phyloP scores from a whole-genome alignment of 1,140 invertebrate species.

The Drosophila guanche region DNA sequence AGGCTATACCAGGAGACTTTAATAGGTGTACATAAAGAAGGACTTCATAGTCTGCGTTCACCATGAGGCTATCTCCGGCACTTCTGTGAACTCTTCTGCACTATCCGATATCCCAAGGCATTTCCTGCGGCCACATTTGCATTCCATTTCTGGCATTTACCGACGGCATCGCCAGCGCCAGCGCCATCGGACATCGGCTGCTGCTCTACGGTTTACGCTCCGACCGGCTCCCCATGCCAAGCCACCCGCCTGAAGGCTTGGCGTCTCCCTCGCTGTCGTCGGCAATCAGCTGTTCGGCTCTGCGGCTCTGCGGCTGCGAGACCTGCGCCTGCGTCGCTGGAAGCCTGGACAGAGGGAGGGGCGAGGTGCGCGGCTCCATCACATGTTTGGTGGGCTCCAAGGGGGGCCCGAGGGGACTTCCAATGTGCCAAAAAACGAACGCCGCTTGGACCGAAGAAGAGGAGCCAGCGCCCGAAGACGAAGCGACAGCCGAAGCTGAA shows the following conservation, averaged over 20 bases:
- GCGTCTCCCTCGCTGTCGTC: conserved; percentile 1
- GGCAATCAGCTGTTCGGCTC: conserved; percentile 70
- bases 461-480: conserved; percentile 12
- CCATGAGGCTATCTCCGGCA: no score
- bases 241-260: not conserved
- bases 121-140: conserved; percentile 38
- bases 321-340: conserved; percentile 61
- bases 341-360: conserved; percentile 43
- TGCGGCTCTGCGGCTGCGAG: conserved; percentile 38
- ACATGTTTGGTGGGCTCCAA: conserved; percentile 53
- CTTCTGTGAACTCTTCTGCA: no score
- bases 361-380: conserved; percentile 32
- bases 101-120: not conserved
- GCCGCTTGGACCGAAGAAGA: conserved; percentile 15
- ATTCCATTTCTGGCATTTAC: conserved; percentile 41
- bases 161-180: conserved; percentile 39
- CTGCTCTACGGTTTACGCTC: no score
- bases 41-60: no score
- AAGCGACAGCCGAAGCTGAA: conserved; percentile 4
- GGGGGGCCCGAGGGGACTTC: conserved; percentile 53
- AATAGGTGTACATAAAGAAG: no score
- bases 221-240: not conserved
- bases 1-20: no score
- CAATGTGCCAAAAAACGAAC: conserved; percentile 74
- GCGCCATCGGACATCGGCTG: no score